phyloP scores from a whole-genome alignment of 2,113 vertebrate species.

The Piaya cayana region DNA sequence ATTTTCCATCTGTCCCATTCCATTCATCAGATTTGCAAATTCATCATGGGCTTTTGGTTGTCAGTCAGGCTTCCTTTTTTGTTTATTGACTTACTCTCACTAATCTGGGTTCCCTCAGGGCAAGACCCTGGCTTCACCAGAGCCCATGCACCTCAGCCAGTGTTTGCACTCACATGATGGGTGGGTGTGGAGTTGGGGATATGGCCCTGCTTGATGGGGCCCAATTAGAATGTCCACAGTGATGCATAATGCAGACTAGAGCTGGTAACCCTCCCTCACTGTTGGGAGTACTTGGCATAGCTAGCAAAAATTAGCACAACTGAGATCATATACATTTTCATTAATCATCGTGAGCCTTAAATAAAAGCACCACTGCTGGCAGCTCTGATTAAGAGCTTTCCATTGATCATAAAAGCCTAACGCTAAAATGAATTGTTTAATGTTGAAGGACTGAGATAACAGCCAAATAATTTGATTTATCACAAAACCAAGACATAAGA shows the following conservation, averaged over 20 bases:
- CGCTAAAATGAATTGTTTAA: conserved; percentile 35
- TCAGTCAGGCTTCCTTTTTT: background rate
- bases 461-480: conserved; percentile 62
- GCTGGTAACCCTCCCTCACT: background rate
- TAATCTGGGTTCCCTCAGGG: background rate
- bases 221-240: background rate
- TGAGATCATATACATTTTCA: conserved; percentile 48
- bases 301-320: conserved; percentile 37
- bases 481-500: background rate
- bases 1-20: background rate
- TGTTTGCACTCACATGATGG: background rate
- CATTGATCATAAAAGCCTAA: conserved; percentile 59
- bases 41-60: background rate
- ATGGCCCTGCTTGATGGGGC: background rate
- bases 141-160: background rate
- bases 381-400: conserved; percentile 57
- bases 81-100: background rate
- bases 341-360: conserved; percentile 2
- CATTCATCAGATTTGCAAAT: conserved; percentile 42
- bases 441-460: conserved; percentile 49
- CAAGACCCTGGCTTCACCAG: background rate
- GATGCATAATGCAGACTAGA: background rate
- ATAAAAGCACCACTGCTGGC: conserved; percentile 55
- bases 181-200: background rate
- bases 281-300: background rate